Base-by-base conservation (phyloP, 2,797 vertebrate genomes). In the Huso huso region DNA sequence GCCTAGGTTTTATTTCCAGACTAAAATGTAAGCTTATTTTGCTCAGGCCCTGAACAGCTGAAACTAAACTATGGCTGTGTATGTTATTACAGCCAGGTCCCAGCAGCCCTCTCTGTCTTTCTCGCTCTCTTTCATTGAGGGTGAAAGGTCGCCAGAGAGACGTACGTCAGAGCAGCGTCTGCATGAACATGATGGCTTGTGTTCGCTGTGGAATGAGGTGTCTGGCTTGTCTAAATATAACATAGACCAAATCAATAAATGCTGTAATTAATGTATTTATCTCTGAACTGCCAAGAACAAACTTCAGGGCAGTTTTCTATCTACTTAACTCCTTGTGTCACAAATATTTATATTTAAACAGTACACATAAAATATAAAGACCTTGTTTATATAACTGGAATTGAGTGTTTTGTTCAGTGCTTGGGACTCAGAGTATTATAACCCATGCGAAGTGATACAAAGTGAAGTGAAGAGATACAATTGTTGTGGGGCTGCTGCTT, bases 11-110 rank as follows among this genome's bases (percentile, higher is more conserved):
- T 11, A 10, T 37, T 37, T 4, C 5, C 37, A 37, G 37, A 37
- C 37, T 37, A 37, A 37, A 58, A 13, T 13, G 12, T 12, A 53
- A 58, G 55, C 55, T 13, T 13, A 8, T 52, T 10, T 10, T 6
- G 10, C n/a, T 9, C 18, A 6, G 51, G 63, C 15, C 63, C 63
- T 18, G n/a, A 65, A 65, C 63, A 48, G 63, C 63, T 65, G 51
- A 23, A 65, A 4, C 63, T 37, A 53, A 65, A 37, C 6, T 55
- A 55, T 50, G 13, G 10, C 13, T 15, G 50, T 12, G 37, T 55
- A 11, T 65, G 63, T 53, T 65, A 23, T 53, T 50, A 65, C 51
- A 55, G 63, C 10, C 63, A 23, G 10, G 63, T 65, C 51, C 18
- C 51, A 6, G 11, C 63, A 48, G 18, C 49, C 18, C 51, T 48